Conservation (phyloP, 2,113 vertebrate genomes). For the Urocynchramus pylzowi region DNA sequence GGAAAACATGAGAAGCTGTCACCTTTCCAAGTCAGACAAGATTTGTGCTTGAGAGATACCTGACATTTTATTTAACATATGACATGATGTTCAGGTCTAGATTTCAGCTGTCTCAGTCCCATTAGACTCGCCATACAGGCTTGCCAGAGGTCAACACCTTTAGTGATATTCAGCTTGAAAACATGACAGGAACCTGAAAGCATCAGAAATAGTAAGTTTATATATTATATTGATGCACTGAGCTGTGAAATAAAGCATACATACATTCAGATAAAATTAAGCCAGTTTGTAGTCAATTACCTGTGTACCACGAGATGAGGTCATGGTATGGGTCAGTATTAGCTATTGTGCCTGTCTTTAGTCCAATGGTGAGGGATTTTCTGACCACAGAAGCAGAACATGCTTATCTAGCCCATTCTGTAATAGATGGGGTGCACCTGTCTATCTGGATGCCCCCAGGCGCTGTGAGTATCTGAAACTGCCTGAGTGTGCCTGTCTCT, state of each 20-base stretch:
- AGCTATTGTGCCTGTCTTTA: not conserved
- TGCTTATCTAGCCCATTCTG: not conserved
- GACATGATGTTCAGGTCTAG: not conserved
- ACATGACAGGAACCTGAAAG: not conserved
- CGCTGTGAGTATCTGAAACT: not conserved
- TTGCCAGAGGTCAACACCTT: not conserved
- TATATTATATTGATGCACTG: not conserved
- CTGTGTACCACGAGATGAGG: not conserved
- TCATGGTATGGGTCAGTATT: not conserved
- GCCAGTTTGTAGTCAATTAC: not conserved
- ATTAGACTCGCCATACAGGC: not conserved
- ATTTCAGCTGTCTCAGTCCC: not conserved
- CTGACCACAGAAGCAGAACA: not conserved
- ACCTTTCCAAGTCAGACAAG: not conserved
- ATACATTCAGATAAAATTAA: not conserved
- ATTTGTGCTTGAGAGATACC: not conserved
- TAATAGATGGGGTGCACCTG: not conserved
- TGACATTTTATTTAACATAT: not conserved
- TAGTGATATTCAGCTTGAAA: not conserved
- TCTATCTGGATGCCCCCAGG: not conserved
- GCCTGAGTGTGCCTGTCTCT: not conserved
- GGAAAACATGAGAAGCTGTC: not conserved
- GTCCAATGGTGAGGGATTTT: not conserved
- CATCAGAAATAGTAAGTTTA: not conserved
- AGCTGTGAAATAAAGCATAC: not conserved